Evolutionary conservation across 2,888 invertebrate genomes (phyloP).

Genomic region (Apamea monoglypha): DNA sequence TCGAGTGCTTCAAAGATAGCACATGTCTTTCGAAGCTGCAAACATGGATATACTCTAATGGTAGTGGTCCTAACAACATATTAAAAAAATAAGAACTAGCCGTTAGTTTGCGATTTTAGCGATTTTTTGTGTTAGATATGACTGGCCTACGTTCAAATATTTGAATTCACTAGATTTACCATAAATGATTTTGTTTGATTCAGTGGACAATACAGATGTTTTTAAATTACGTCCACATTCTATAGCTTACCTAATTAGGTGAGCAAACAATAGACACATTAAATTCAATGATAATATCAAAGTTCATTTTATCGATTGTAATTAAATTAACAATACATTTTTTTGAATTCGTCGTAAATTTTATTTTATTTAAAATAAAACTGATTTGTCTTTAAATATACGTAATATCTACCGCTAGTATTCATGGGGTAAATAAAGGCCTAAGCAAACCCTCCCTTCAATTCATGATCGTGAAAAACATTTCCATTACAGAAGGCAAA

Average conservation of each 20-base stretch:
- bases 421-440: not conserved
- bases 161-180: not conserved
- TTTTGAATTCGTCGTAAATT: conserved; percentile 8
- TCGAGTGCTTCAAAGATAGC: too few relatives aligned
- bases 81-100: too few relatives aligned
- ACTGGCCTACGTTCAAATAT: too few relatives aligned
- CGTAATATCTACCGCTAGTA: not conserved
- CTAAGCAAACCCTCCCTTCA: not conserved
- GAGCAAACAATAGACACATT: conserved; percentile 51
- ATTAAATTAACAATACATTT: conserved; percentile 9
- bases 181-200: conserved; percentile 5
- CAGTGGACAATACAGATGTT: conserved; percentile 29
- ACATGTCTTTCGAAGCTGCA: too few relatives aligned
- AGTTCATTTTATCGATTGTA: conserved; percentile 35
- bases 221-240: conserved; percentile 26
- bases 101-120: too few relatives aligned
- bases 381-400: not conserved
- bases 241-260: conserved; percentile 23
- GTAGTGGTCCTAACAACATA: too few relatives aligned
- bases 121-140: too few relatives aligned
- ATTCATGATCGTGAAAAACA: not conserved
- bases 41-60: too few relatives aligned
- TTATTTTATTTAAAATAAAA: not conserved
- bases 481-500: not conserved
- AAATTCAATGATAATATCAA: conserved; percentile 37